Conservation (phyloP, 1,140 invertebrate genomes). For the Drosophila subobscura region DNA sequence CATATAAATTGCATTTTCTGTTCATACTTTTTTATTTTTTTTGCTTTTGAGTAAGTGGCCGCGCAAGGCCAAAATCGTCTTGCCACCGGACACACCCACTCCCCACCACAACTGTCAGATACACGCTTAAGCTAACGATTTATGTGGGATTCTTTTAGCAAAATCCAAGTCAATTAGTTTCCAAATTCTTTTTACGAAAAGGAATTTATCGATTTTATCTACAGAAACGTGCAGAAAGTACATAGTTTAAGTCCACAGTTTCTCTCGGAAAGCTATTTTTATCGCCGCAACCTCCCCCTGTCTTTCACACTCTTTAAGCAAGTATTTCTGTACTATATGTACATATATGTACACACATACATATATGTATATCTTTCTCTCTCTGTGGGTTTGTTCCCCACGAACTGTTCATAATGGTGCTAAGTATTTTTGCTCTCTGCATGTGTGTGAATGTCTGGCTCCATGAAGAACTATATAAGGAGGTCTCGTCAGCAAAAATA, state of each 20-base stretch:
- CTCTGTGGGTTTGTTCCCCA: slow-evolving; percentile 25
- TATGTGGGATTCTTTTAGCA: slow-evolving; percentile 81
- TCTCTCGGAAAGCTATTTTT: slow-evolving; percentile 38
- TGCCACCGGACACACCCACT: not conserved
- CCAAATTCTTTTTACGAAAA: slow-evolving; percentile 81
- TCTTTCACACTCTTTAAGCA: not conserved
- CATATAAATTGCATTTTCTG: slow-evolving; percentile 34
- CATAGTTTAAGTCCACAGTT: slow-evolving; percentile 75
- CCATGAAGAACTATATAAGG: too few relatives aligned
- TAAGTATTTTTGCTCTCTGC: slow-evolving; percentile 5
- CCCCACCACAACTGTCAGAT: slow-evolving; percentile 58
- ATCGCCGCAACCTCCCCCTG: not conserved
- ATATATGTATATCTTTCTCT: not conserved
- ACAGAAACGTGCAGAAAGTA: slow-evolving; percentile 78
- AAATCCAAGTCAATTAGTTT: slow-evolving; percentile 82
- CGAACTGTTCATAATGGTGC: slow-evolving; percentile 73
- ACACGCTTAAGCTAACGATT: slow-evolving; percentile 80
- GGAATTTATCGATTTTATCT: slow-evolving; percentile 82
- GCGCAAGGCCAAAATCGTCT: not conserved
- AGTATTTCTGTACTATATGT: not conserved
- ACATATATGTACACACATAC: not conserved
- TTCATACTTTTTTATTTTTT: slow-evolving; percentile 28
- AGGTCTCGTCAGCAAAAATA: too few relatives aligned
- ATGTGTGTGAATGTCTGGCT: slow-evolving; percentile 10
- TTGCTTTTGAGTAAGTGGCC: slow-evolving; percentile 23